A percentile compares a stretch with the other conserved stretches of the same genome.
Evolutionary conservation across 2,888 invertebrate species (phyloP).

Genomic region (Junonia oenone): DNA sequence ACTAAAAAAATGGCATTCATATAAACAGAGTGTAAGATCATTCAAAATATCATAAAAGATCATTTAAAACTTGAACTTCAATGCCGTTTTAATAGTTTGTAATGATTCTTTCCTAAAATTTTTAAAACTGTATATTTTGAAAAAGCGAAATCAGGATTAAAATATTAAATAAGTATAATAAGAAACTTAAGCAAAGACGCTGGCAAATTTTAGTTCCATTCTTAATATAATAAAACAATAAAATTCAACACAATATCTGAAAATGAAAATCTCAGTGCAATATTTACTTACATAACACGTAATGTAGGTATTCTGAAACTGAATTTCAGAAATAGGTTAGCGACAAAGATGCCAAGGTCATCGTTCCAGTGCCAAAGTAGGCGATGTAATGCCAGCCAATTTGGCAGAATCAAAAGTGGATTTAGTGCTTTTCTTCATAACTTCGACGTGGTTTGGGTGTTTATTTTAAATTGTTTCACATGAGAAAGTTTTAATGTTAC

Average conservation of each 20-base stretch:
- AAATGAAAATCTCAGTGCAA: background rate
- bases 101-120: no score
- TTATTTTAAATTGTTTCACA: background rate
- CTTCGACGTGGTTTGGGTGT: background rate
- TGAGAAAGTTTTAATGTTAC: background rate
- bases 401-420: constrained; percentile 2
- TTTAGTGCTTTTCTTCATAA: background rate
- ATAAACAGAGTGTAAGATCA: no score
- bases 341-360: constrained; percentile 2
- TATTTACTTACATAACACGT: background rate
- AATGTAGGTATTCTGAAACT: background rate
- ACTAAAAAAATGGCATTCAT: no score
- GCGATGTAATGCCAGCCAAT: constrained; percentile 2
- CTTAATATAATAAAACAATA: background rate
- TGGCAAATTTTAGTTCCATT: background rate
- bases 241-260: background rate
- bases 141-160: no score
- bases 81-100: no score
- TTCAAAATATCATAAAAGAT: no score
- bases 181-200: no score
- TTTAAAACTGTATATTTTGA: no score
- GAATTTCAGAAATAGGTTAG: constrained; percentile 8
- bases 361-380: constrained; percentile 11
- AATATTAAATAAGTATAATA: no score
- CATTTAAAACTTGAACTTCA: no score